phyloP scores from a whole-genome alignment of 1,140 invertebrate species.

The Augochlora pura region DNA sequence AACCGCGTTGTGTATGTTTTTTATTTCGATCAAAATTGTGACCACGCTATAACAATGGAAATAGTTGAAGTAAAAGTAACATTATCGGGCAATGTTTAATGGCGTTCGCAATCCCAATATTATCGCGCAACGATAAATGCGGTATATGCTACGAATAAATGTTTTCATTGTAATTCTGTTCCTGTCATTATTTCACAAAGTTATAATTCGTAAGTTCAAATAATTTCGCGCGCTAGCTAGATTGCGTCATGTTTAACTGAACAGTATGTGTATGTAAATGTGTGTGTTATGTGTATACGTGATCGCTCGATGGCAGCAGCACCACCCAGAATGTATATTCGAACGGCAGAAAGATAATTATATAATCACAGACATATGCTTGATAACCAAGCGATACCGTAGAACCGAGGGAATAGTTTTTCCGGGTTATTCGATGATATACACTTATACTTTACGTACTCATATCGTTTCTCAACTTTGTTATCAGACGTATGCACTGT shows the following conservation, averaged over 20 bases:
- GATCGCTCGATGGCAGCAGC: neutral
- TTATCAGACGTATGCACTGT: neutral
- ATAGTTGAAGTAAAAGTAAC: too few relatives aligned
- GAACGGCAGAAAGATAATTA: neutral
- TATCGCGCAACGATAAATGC: too few relatives aligned
- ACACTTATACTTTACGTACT: constrained; percentile 21
- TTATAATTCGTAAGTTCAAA: neutral
- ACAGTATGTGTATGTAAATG: neutral
- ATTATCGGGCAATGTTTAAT: too few relatives aligned
- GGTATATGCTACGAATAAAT: neutral
- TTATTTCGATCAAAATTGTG: too few relatives aligned
- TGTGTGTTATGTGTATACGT: neutral
- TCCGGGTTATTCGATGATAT: neutral
- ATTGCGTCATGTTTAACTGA: neutral
- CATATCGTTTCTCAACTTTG: constrained; percentile 11
- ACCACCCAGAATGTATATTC: neutral
- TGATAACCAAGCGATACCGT: neutral
- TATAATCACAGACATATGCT: constrained; percentile 1
- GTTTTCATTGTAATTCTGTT: neutral
- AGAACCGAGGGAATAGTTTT: neutral
- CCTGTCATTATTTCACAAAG: neutral
- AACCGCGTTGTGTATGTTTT: too few relatives aligned
- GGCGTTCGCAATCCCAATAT: too few relatives aligned
- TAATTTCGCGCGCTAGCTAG: neutral
- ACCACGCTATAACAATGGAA: too few relatives aligned